Evolutionary conservation across 1,140 invertebrate species (phyloP), one percentile per base, ranked within the genome.

Genomic region (Ceratina calcarata): DNA sequence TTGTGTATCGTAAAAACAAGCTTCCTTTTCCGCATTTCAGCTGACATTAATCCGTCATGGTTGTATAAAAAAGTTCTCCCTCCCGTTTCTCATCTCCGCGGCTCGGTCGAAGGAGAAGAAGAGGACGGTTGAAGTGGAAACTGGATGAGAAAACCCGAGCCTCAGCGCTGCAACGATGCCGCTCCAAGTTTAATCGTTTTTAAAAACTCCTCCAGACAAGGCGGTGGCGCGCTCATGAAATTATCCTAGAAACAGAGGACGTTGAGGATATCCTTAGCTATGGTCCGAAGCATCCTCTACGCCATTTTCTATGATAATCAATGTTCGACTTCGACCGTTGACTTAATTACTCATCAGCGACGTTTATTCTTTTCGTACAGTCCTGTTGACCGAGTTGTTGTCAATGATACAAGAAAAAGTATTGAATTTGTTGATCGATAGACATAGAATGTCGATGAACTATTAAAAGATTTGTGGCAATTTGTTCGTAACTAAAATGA

Each of bases 151-250:
- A 66, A 49, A 60, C 45, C 15, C 2, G 37, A 73, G 32, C 18
- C 15, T 6, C 37, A 10, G 10, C n/a, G 58, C 13, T 3, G 16
- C 32, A 57, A 51, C 55, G 55, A 60, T 32, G 73, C 73, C n/a
- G 66, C 53, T 60, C 15, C 45, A 53, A 81, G 65, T 81, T 81
- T 70, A 81, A 81, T 77, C 79, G 58, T 78, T 81, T 81, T 78
- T 81, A 77, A 70, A 70, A 81, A 81, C 74, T 81, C 32, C 67
- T 70, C 60, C 15, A 57, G 55, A 69, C 24, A 58, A 60, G 45
- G 13, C 18, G 22, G 53, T 32, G 10, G 18, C n/a, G 12, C 20
- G 37, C 79, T 76, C 49, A 27, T 68, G 61, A 71, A 81, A 81
- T 81, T 81, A 78, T 78, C 60, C 74, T 55, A 7, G 22, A n/a